Conservation (phyloP, 2,888 invertebrate species). For the Rhodophaea formosa region DNA sequence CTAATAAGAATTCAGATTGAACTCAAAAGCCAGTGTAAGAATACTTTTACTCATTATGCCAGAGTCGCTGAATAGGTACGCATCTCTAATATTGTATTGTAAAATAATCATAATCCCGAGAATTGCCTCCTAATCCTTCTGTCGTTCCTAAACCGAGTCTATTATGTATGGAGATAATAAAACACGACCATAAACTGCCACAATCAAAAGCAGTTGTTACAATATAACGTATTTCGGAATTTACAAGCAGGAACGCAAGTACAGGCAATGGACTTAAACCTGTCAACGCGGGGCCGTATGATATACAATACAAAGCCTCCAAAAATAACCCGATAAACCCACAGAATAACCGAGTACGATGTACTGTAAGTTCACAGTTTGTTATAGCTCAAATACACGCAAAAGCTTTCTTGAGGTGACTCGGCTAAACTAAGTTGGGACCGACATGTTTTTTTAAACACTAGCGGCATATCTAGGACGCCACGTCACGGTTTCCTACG, state of each 20-base stretch:
- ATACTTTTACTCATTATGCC: too few species aligned
- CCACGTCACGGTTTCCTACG: conserved; percentile 41
- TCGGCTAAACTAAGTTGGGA: conserved; percentile 42
- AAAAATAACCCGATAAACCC: conserved; percentile 21
- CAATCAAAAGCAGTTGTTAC: conserved; percentile 3
- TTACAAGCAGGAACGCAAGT: conserved; percentile 6
- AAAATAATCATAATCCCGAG: not conserved
- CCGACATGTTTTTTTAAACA: conserved; percentile 32
- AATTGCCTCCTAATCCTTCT: not conserved
- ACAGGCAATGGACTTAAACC: conserved; percentile 5
- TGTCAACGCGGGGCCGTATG: conserved; percentile 9
- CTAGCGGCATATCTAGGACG: conserved; percentile 44
- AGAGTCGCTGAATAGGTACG: too few species aligned
- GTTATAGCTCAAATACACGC: conserved; percentile 61
- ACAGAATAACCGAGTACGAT: conserved; percentile 17
- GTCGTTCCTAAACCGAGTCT: not conserved
- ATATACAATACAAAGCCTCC: conserved; percentile 14
- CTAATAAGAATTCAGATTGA: too few species aligned
- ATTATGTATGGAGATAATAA: not conserved
- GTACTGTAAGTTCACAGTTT: conserved; percentile 43
- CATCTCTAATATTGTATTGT: too few species aligned
- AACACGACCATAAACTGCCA: not conserved
- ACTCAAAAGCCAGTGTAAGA: too few species aligned
- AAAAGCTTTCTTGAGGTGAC: conserved; percentile 53
- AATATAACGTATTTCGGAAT: conserved; percentile 7